A percentile compares a stretch with the other conserved stretches of the same genome.
Conservation (phyloP, 2,797 vertebrate genomes). For the Crocodylus rhombifer region DNA sequence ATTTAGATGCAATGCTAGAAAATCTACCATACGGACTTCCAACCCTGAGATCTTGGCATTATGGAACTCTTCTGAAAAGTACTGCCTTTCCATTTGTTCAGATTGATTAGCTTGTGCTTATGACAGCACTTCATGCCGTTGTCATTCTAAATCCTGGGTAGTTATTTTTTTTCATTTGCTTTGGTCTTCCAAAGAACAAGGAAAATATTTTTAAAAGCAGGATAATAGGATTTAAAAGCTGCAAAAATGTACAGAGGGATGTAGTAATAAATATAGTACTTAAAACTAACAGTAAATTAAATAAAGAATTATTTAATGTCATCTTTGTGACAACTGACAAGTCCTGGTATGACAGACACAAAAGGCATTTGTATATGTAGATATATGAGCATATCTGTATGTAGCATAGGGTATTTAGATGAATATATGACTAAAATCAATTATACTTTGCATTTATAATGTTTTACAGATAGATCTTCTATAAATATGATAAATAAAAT, state of each 20-base stretch:
- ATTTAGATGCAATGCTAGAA: not conserved
- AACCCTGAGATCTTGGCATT: conserved; percentile 16
- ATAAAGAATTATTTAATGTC: not conserved
- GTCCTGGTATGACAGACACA: not conserved
- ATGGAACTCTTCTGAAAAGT: conserved; percentile 32
- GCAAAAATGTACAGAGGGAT: not conserved
- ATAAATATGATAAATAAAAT: not conserved
- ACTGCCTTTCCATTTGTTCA: not conserved
- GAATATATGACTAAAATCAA: not conserved
- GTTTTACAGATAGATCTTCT: not conserved
- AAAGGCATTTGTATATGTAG: not conserved
- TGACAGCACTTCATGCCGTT: not conserved
- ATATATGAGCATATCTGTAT: not conserved
- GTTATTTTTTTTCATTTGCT: not conserved
- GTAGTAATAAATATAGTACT: too few relatives aligned
- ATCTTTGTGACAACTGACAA: not conserved
- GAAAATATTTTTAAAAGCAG: not conserved
- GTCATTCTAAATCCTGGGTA: not conserved
- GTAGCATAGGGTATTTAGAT: not conserved
- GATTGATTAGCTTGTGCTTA: not conserved
- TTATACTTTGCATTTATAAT: not conserved
- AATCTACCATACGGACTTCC: not conserved
- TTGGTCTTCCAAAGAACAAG: not conserved
- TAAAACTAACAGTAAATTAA: too few relatives aligned
- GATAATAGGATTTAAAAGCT: not conserved